Evolutionary conservation across 2,797 vertebrate genomes (phyloP), one percentile per base, ranked within the genome.

Genomic region (Danionella dracula): DNA sequence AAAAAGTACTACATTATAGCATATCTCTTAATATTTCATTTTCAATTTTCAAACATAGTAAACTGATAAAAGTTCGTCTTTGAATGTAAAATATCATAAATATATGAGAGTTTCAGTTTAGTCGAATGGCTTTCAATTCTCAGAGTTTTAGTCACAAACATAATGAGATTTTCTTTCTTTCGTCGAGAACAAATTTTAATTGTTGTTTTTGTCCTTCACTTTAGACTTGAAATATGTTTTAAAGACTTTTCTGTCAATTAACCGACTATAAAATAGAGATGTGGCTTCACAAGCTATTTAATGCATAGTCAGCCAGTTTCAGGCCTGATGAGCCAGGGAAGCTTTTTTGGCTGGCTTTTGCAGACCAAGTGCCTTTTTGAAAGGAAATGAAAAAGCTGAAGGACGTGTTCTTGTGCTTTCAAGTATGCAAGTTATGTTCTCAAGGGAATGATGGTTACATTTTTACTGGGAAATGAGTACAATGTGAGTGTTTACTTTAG

Each of bases 381-480:
- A 51, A 51, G 40, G 23, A 63, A 51, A 63, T 51, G 15, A 63
- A 13, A 34, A 13, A 17, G 59, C 12, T 40, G 45, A 62, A 50
- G 13, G 35, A 41, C 27, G 20, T 56, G 21, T 56, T 51, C 8
- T 7, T 44, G 48, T 32, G 40, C 23, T 29, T 13, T 48, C 8
- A 5, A 50, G 15, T 40, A 7, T n/a, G 8, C n/a, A 27, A 15
- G 17, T 20, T 44, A 21, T 31, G 15, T 63, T 42, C 27, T 29
- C 13, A 6, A 56, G 53, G 37, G 3, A 8, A 41, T 4, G 35
- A 41, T 9, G n/a, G 20, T 40, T 35, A 2, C 0, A 0, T 11
- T 56, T 49, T 40, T 5, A 56, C 40, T 27, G 23, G 23, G 23
- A 27, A 27, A 6, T 27, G 6, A 3, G 6, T 27, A 27, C 6